Base-by-base conservation (phyloP, 1,140 invertebrate genomes). In the Drosophila nasuta region DNA sequence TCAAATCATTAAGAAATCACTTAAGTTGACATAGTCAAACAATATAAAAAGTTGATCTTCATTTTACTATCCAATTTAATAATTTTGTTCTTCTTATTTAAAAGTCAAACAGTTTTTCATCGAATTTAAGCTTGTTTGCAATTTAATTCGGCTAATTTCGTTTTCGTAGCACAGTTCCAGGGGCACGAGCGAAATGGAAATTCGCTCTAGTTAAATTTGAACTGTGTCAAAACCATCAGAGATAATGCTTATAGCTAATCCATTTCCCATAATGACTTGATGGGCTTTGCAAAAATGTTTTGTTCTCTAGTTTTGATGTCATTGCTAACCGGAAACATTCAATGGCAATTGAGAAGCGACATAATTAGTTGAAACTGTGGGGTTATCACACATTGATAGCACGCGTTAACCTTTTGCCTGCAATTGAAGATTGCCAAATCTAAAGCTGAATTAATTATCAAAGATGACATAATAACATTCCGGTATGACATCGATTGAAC, bases 261-360 rank as follows among this genome's bases (percentile, higher is more conserved):
- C 6, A 35, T 43, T 13, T 13, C n/a, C 11, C 7, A 30, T 51
- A 17, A 38, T 15, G 15, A 57, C 54, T 11, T 41, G 15, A 57
- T 38, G 35, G 20, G 8, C 35, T 41, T 41, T 20, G 33, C 35
- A 57, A 10, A 57, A 10, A 10, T 38, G 35, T 38, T 10, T 38
- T 57, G 8, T 57, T 41, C 4, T 20, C 15, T 20, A 38, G 5
- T 35, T 45, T 41, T 25, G n/a, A 15, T 20, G 8, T 11, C 15
- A 41, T 57, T 20, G 35, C 60, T 51, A 88, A 83, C 85, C 83
- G 83, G 83, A 87, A 87, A 88, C 60, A 41, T 69, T 82, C 70
- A 82, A 82, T 80, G 68, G 25, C 70, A 77, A 62, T 41, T 46
- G 11, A 25, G 28, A 57, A 41, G 49, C 25, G 76, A 70, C 35